Conservation (phyloP, 1,140 invertebrate genomes). For the Ceratosolen fusciceps region DNA sequence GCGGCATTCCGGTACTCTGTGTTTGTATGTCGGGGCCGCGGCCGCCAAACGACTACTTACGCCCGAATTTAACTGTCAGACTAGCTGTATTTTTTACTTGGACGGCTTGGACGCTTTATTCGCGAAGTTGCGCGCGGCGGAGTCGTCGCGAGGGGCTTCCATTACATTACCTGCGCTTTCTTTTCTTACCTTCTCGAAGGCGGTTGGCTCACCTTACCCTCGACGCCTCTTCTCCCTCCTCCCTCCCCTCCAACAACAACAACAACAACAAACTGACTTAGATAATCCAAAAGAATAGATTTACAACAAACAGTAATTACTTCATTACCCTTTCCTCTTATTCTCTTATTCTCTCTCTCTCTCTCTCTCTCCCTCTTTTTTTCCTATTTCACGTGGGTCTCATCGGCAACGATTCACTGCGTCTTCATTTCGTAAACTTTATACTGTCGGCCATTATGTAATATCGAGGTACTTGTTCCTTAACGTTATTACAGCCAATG, state of each 20-base stretch:
- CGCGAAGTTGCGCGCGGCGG: too few relatives aligned
- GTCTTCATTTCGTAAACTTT: not conserved
- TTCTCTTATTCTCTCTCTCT: too few relatives aligned
- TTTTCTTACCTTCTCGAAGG: not conserved
- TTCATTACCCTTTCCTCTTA: too few relatives aligned
- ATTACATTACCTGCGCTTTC: not conserved
- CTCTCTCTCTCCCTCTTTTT: not conserved
- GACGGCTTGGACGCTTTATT: too few relatives aligned
- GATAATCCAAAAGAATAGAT: constrained; percentile 3
- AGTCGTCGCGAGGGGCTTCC: too few relatives aligned
- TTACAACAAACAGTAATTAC: constrained; percentile 3
- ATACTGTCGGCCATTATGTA: not conserved
- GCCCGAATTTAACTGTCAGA: constrained; percentile 14
- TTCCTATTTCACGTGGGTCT: not conserved
- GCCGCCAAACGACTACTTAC: not conserved
- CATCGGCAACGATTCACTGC: not conserved
- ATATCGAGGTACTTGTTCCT: too few relatives aligned
- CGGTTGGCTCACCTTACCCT: too few relatives aligned
- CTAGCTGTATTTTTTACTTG: constrained; percentile 11
- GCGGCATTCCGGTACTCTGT: not conserved
- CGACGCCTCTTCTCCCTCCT: too few relatives aligned
- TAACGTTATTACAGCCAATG: not conserved
- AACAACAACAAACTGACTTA: too few relatives aligned
- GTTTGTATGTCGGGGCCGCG: not conserved
- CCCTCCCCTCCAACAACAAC: too few relatives aligned